phyloP scores from a whole-genome alignment of 30 jellyfish, hydroid and myxozoan genomes.

The Hydractinia symbiolongicarpus region DNA sequence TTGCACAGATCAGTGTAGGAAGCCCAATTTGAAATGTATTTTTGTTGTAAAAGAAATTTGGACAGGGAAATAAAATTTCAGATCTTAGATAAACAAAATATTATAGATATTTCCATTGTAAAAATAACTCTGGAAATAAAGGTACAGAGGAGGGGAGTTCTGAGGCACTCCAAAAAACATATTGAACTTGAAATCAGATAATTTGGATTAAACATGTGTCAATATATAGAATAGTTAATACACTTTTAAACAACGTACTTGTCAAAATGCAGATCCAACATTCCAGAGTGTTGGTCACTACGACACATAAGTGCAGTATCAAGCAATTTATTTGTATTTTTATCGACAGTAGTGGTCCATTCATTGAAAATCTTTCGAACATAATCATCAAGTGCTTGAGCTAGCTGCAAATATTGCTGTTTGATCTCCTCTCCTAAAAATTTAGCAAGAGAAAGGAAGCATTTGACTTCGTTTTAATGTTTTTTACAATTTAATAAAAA shows the following conservation, averaged over 20 bases:
- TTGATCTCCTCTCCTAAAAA: conserved; percentile 80
- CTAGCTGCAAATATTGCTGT: conserved; percentile 78
- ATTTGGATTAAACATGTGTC: too few species aligned
- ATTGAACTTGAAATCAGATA: too few species aligned
- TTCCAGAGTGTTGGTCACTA: conserved; percentile 73
- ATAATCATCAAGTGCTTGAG: conserved; percentile 98
- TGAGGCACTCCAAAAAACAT: too few species aligned
- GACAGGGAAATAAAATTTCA: too few species aligned
- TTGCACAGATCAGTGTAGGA: too few species aligned
- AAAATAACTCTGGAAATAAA: too few species aligned
- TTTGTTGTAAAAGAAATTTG: too few species aligned
- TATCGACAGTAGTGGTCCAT: conserved; percentile 95
- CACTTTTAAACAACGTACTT: conserved; percentile 34
- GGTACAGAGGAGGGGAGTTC: too few species aligned
- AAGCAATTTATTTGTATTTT: conserved; percentile 74
- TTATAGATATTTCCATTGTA: too few species aligned
- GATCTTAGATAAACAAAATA: too few species aligned
- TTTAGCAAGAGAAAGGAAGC: neutral
- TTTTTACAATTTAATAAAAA: neutral
- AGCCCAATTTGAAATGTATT: too few species aligned
- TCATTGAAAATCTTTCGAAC: conserved; percentile 90
- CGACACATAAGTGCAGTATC: conserved; percentile 89
- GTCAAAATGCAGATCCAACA: conserved; percentile 91
- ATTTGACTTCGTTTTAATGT: neutral
- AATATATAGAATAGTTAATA: too few species aligned